Conservation (phyloP, 2,888 invertebrate species). For the Nycteola revayana region DNA sequence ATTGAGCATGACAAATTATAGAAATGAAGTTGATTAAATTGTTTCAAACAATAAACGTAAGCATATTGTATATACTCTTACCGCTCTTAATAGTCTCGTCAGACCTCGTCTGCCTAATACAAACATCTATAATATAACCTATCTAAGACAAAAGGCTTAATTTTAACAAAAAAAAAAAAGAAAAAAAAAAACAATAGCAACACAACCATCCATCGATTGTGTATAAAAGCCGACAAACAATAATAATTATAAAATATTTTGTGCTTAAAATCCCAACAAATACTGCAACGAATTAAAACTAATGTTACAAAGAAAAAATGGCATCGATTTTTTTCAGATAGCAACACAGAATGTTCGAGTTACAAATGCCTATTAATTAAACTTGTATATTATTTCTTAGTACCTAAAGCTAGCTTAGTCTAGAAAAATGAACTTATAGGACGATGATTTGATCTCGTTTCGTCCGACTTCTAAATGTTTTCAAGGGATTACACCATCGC, state of each 20-base stretch:
- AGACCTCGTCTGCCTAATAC: conserved; percentile 55
- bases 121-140: conserved; percentile 74
- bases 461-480: conserved; percentile 30
- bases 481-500: conserved; percentile 26
- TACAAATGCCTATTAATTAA: conserved; percentile 69
- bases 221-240: conserved; percentile 50
- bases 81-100: conserved; percentile 37
- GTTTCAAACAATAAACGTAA: conserved; percentile 21
- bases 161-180: conserved; percentile 37
- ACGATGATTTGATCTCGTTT: conserved; percentile 28
- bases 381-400: conserved; percentile 55
- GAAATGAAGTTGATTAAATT: conserved; percentile 24
- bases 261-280: conserved; percentile 59
- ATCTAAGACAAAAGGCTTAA: conserved; percentile 73
- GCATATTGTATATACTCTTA: conserved; percentile 35
- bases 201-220: conserved; percentile 60
- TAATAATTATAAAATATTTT: conserved; percentile 39
- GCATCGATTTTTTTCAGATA: conserved; percentile 48
- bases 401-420: conserved; percentile 68
- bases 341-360: conserved; percentile 62
- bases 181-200: conserved; percentile 45
- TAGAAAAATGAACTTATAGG: conserved; percentile 59
- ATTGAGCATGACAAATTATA: conserved; percentile 47
- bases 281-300: conserved; percentile 65
- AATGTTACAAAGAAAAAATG: conserved; percentile 45